Base-by-base conservation (phyloP, 2,888 invertebrate species). In the Eumerus sabulonum region DNA sequence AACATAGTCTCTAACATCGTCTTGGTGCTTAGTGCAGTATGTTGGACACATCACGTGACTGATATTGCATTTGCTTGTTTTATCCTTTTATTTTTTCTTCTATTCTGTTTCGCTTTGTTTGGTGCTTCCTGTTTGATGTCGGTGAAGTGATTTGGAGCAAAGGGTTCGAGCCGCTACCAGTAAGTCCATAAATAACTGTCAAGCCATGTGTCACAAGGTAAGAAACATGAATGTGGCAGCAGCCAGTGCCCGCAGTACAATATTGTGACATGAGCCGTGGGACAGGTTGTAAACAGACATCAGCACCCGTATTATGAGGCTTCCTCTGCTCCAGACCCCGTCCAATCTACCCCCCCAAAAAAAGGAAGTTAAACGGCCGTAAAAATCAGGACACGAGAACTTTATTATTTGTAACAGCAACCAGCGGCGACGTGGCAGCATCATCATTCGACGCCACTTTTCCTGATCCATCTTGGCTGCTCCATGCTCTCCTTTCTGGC, bases 181-280 rank as follows among this genome's bases (percentile, higher is more conserved):
- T 64, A 74, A 70, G 73, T 79, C 79, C 73, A 79, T 79, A 79
- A 79, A 79, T 79, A 74, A 79, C 79, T 79, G 79, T 79, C 79
- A 70, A n/a, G 59, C 79, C 79, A 74, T 74, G 79, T 70, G 79
- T 79, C 79, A 79, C 79, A 70, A 70, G 79, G 79, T 79, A 79
- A 79, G 79, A 74, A 79, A 79, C 79, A 79, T 79, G 79, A 74
- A 74, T 70, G 79, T 74, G 74, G 64, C 79, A 74, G 70, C 59
- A 19, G 71, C 42, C 59, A 54, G 53, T 59, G 71, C 42, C 59
- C 48, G 53, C 51, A 72, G 9, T n/a, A 38, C 40, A 51, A 73
- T 79, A 68, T 68, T 63, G 67, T 73, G 77, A 68, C 73, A 79
- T 73, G 64, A 79, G 68, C 64, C 64, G 70, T 64, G 54, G 74